These are phyloP conservation scores for Drosophila baimaii DNA, from an alignment of 1,140 invertebrate species.

Conservation along the genomic window DNA sequence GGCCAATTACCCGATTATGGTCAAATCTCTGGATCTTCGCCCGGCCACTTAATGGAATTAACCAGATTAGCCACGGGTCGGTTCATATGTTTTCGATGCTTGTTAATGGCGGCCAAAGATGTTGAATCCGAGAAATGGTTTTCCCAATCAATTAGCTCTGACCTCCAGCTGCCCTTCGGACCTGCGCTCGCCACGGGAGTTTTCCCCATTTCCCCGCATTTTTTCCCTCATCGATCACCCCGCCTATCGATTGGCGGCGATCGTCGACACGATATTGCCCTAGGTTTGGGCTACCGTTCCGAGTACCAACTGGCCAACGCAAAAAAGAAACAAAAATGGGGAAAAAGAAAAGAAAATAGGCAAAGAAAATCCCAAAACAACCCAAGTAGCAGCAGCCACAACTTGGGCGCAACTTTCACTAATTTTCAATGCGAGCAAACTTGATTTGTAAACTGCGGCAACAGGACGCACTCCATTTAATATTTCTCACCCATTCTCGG, in stretches of 20 bases:
- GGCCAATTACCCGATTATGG: constrained; percentile 38
- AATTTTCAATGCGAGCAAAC: constrained; percentile 63
- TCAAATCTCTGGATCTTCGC: constrained; percentile 32
- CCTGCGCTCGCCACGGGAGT: constrained; percentile 39
- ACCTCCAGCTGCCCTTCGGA: constrained; percentile 60
- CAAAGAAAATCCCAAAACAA: constrained; percentile 30
- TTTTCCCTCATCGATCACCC: constrained; percentile 28
- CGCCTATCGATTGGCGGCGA: constrained; percentile 57
- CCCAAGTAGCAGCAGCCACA: constrained; percentile 27
- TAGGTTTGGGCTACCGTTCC: constrained; percentile 73
- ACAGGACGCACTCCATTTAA: constrained; percentile 68
- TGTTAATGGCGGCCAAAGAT: constrained; percentile 35
- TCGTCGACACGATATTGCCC: constrained; percentile 80
- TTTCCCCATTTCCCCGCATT: constrained; percentile 25
- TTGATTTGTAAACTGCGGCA: constrained; percentile 65
- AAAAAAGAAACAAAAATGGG: not conserved
- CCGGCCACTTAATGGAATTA: constrained; percentile 50
- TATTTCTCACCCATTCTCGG: constrained; percentile 57
- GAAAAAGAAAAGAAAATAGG: constrained; percentile 18
- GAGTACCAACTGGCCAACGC: constrained; percentile 39
- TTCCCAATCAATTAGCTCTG: constrained; percentile 76
- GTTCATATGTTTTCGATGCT: constrained; percentile 42
- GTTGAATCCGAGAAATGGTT: constrained; percentile 53
- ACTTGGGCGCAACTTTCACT: constrained; percentile 73
- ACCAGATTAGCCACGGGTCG: constrained; percentile 39